Base-by-base conservation (phyloP, 2,888 invertebrate genomes). In the Allophyes oxyacanthae region DNA sequence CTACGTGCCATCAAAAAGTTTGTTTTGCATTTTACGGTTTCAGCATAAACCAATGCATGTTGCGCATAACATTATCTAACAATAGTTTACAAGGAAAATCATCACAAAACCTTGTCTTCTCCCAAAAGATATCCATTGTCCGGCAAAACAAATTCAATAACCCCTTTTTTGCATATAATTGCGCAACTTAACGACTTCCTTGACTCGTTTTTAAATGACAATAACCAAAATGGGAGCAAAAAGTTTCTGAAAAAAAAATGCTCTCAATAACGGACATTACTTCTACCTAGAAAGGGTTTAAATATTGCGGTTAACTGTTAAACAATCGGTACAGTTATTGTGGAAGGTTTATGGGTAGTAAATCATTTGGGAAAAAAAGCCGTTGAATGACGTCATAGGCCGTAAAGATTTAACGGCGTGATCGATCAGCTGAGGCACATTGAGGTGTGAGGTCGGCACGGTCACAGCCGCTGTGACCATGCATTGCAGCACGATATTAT, bases 301-400 rank as follows among this genome's bases (percentile, higher is more conserved):
- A 91, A 89, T 87, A 90, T 91, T 93, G 93, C 90, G 94, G 93
- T 93, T 92, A 90, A 89, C 89, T 87, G 92, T 92, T 89, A 87
- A 92, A 92, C 92, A 93, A 93, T 92, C 85, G 87, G 87, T 89
- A 91, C 93, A 88, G 92, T 93, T 93, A 92, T 91, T 89, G 91
- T 87, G 78, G 83, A 84, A 79, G 84, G 85, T 92, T 94, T 94
- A 93, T 88, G 90, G 84, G 90, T 72, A 87, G 89, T 94, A 93
- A 94, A 94, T 93, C 92, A 91, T 90, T 87, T 81, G 82, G 84
- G 83, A 88, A 88, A 89, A 90, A 91, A 92, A 89, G 79, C 81
- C 72, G 64, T 54, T 56, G 52, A 55, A 53, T 92, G 92, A 93
- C 93, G 93, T 94, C 92, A 92, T 78, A 78, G 78, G 85, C 81